These are phyloP conservation scores for Tiliacea aurago DNA, from an alignment of 2,888 invertebrate species.

Conservation along the genomic window DNA sequence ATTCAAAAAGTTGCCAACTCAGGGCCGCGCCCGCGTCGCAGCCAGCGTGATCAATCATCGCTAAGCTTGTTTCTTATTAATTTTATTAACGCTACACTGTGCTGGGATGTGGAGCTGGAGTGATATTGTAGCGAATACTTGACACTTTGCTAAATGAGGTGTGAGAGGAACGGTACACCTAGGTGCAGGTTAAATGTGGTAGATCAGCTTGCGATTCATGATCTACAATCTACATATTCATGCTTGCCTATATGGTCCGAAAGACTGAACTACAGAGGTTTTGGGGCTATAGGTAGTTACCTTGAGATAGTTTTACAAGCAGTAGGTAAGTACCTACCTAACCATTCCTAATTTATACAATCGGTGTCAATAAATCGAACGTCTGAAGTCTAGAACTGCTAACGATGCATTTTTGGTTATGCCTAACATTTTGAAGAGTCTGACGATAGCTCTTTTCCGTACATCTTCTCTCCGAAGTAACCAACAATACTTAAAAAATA, in stretches of 20 bases:
- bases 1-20: conserved; percentile 68
- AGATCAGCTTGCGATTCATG: background rate
- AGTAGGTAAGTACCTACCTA: background rate
- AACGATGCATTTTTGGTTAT: no score
- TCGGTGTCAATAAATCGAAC: background rate
- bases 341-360: background rate
- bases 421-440: background rate
- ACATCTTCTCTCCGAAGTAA: no score
- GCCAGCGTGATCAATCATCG: conserved; percentile 64
- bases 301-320: background rate
- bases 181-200: background rate
- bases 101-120: conserved; percentile 34
- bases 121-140: conserved; percentile 31
- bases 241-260: background rate
- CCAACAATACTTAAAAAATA: no score
- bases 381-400: background rate
- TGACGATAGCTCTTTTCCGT: background rate
- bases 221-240: background rate
- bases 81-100: conserved; percentile 56
- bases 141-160: conserved; percentile 14
- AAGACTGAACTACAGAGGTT: background rate
- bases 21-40: conserved; percentile 24
- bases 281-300: background rate
- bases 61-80: conserved; percentile 59
- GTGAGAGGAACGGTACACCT: background rate